Percentiles rank a stretch among this genome's conserved stretches.
Evolutionary conservation across 1,140 invertebrate genomes (phyloP).

Genomic region (Megalonaias nervosa): DNA sequence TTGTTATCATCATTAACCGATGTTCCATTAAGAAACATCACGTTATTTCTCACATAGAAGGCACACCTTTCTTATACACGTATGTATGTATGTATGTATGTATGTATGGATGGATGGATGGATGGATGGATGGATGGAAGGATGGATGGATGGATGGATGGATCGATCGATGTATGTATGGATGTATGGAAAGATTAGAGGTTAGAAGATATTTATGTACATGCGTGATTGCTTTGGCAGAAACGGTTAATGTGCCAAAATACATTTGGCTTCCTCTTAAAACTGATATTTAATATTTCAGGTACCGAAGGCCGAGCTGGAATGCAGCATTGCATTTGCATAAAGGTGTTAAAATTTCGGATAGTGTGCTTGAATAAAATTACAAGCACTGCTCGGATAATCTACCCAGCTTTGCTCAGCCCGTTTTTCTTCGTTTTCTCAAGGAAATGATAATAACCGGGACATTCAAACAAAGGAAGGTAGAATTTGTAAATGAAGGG

Average conservation of each 20-base stretch:
- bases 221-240: neutral
- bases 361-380: slow-evolving; percentile 48
- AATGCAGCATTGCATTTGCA: slow-evolving; percentile 86
- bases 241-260: neutral
- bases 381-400: slow-evolving; percentile 62
- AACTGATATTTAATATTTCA: slow-evolving; percentile 67
- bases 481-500: slow-evolving; percentile 87
- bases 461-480: slow-evolving; percentile 61
- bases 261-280: neutral
- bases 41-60: too few relatives aligned
- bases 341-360: slow-evolving; percentile 32
- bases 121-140: neutral
- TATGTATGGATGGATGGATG: too few relatives aligned
- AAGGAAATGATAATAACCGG: slow-evolving; percentile 49
- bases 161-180: neutral
- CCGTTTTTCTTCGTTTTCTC: slow-evolving; percentile 85
- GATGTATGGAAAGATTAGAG: neutral
- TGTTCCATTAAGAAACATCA: too few relatives aligned
- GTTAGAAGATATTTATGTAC: neutral
- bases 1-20: neutral
- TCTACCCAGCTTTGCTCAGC: slow-evolving; percentile 88
- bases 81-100: too few relatives aligned
- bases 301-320: slow-evolving; percentile 92
- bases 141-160: neutral
- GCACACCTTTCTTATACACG: too few relatives aligned